A percentile compares a stretch with the other conserved stretches of the same genome.
phyloP scores from a whole-genome alignment of 35 echinoderm and acorn worm genomes.

The Apostichopus californicus region DNA sequence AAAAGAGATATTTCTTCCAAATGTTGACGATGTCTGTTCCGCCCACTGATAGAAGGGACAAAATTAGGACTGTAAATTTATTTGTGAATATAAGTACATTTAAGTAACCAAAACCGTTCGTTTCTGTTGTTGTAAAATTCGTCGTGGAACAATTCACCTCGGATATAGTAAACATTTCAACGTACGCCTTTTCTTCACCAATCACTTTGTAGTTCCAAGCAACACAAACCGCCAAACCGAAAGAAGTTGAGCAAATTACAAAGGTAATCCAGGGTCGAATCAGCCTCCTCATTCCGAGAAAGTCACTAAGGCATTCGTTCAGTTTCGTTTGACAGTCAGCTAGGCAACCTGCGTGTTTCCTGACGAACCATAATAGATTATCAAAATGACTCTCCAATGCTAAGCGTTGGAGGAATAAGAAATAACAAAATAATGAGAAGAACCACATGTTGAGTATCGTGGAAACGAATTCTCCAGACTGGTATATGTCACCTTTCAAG shows the following conservation, averaged over 20 bases:
- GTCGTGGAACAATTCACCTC: no score
- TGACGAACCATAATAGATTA: neutral
- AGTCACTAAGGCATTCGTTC: slow-evolving; percentile 8
- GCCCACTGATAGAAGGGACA: neutral
- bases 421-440: slow-evolving; percentile 16
- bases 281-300: neutral
- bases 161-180: no score
- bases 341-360: neutral
- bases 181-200: neutral
- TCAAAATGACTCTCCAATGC: neutral
- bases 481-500: neutral
- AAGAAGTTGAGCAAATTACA: neutral
- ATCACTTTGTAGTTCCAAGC: slow-evolving; percentile 17
- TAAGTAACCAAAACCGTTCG: neutral
- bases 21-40: slow-evolving; percentile 21
- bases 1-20: slow-evolving; percentile 9
- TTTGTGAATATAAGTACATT: neutral
- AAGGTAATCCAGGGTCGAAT: slow-evolving; percentile 3
- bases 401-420: neutral
- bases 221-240: neutral
- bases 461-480: neutral
- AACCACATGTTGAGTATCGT: slow-evolving; percentile 2
- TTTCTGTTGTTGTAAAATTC: neutral
- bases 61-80: neutral
- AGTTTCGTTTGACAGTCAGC: neutral